Evolutionary conservation across 2,113 vertebrate genomes (phyloP), one percentile per base, ranked within the genome.

Genomic region (Cochlearius cochlearius): DNA sequence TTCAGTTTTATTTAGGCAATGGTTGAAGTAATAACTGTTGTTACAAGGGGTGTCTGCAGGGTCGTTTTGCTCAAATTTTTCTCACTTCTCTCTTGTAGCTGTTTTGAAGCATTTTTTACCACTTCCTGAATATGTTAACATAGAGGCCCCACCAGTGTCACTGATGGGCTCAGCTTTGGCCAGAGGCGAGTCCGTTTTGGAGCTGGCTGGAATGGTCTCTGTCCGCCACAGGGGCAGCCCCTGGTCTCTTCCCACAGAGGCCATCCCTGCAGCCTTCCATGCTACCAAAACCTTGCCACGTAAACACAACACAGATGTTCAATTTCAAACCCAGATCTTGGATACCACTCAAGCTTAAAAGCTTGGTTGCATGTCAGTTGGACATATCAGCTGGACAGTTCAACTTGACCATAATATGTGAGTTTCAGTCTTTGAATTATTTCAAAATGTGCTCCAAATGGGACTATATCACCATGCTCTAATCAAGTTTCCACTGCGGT

Each of bases 211-310:
- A 73, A 38, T 22, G 55, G 21, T 1, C 55, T 67, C 22, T 55
- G 20, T 60, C 34, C 4, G 4, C 17, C 17, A 0, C 1, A 1
- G 38, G 16, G 62, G 11, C 38, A 76, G 20, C 22, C 11, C 4
- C 26, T 7, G 9, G 3, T 64, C 12, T 43, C 34, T 78, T 56
- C 36, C n/a, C 45, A 43, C 10, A 41, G 67, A 59, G 25, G 16
- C 36, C 7, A 12, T 62, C 13, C 36, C 39, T 59, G 67, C 29
- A 50, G 22, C 11, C 34, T 53, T 6, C 13, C 5, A 10, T 4
- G 2, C n/a, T 69, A 34, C 36, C 30, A 56, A 68, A 82, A 50
- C 43, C 13, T 55, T 63, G 32, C 43, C 20, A 14, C 0, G 2
- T 67, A 63, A 94, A 43, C 10, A 32, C 41, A 71, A 49, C 74